Evolutionary conservation across 2,888 invertebrate species (phyloP).

Genomic region (Steinernema scapterisci): DNA sequence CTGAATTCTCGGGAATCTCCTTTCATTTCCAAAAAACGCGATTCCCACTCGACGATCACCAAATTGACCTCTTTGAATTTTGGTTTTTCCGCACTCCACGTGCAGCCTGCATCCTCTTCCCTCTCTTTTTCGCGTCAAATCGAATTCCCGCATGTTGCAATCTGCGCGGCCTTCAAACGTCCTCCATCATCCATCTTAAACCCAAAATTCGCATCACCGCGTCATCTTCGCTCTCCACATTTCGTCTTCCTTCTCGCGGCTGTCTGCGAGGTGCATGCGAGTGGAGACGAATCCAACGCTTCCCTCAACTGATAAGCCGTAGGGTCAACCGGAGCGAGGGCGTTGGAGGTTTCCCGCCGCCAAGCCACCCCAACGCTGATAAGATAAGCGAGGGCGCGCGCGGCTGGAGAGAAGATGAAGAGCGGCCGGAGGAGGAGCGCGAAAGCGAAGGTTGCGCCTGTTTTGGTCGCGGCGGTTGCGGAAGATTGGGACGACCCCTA

Average conservation of each 20-base stretch:
- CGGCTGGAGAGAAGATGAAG: not conserved
- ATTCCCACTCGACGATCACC: not conserved
- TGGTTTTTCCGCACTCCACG: not conserved
- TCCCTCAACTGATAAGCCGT: slow-evolving; percentile 6
- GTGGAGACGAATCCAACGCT: not conserved
- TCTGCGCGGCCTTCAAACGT: slow-evolving; percentile 20
- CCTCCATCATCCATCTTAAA: not conserved
- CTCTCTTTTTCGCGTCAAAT: not conserved
- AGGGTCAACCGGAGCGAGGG: slow-evolving; percentile 22
- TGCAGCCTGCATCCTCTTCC: not conserved
- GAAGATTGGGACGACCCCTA: not conserved
- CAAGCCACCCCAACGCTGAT: slow-evolving; percentile 15
- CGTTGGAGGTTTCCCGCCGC: slow-evolving; percentile 21
- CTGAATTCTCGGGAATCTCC: not conserved
- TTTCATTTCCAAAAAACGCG: not conserved
- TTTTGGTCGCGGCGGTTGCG: not conserved
- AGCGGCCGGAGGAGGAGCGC: slow-evolving; percentile 22
- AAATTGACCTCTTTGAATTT: not conserved
- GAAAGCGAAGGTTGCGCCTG: slow-evolving; percentile 28
- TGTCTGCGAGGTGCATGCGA: not conserved
- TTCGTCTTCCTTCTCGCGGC: not conserved
- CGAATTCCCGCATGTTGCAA: not conserved
- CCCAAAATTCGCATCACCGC: not conserved
- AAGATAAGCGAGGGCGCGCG: not conserved
- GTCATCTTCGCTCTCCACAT: not conserved